Conservation (phyloP, 2,888 invertebrate genomes). For the Mesorhabditis spiculigera region DNA sequence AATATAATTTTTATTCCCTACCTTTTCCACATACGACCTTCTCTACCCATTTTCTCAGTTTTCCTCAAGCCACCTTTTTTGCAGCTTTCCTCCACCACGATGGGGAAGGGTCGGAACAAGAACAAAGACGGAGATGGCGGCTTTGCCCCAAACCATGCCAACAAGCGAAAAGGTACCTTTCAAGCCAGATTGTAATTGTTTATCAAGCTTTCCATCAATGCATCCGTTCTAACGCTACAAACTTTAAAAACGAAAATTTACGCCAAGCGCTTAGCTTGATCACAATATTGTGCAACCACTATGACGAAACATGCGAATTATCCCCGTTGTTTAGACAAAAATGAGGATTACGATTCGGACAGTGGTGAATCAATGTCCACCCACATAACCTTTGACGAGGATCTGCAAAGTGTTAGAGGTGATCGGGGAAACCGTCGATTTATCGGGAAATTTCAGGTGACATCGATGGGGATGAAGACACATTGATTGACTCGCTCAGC, state of each 20-base stretch:
- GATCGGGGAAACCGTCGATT: background rate
- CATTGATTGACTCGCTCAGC: conserved; percentile 64
- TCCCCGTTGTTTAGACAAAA: background rate
- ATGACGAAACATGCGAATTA: too few species aligned
- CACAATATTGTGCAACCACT: too few species aligned
- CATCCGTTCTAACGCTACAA: background rate
- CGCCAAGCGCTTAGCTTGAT: too few species aligned
- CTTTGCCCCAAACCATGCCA: background rate
- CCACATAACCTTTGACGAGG: conserved; percentile 34
- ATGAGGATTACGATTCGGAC: conserved; percentile 27
- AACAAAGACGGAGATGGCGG: conserved; percentile 34
- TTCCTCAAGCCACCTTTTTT: background rate
- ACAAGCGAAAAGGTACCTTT: background rate
- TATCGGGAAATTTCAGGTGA: conserved; percentile 20
- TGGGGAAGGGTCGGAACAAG: conserved; percentile 38
- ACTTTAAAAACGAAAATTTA: too few species aligned
- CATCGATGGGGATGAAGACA: conserved; percentile 29
- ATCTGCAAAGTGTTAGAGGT: conserved; percentile 34
- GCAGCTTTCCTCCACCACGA: conserved; percentile 9
- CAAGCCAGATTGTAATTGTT: background rate
- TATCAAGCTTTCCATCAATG: background rate
- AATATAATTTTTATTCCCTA: too few species aligned
- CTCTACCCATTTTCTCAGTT: background rate
- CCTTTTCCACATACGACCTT: too few species aligned
- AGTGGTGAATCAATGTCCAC: conserved; percentile 25